Percentiles rank a stretch among this genome's conserved stretches.
phyloP scores from a whole-genome alignment of 1,140 invertebrate species.

The Branchinecta lindahli region DNA sequence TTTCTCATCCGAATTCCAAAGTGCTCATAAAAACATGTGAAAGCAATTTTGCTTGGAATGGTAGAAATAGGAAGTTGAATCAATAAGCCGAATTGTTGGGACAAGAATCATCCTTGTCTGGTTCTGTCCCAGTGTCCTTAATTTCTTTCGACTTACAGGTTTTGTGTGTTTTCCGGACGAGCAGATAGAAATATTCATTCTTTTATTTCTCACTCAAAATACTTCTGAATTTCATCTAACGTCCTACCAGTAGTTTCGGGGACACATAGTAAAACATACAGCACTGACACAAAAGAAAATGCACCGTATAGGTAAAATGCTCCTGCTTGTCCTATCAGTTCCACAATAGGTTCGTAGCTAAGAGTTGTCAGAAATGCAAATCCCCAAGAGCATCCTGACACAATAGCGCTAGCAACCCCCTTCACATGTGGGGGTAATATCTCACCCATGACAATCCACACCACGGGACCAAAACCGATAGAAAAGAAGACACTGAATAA shows the following conservation, averaged over 20 bases:
- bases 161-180: no score
- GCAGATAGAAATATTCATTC: no score
- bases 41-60: no score
- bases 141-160: no score
- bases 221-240: slow-evolving; percentile 47
- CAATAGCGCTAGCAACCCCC: slow-evolving; percentile 53
- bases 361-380: slow-evolving; percentile 63
- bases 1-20: no score
- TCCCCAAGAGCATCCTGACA: slow-evolving; percentile 58
- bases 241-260: slow-evolving; percentile 62
- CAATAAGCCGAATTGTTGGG: no score
- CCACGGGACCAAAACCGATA: slow-evolving; percentile 60
- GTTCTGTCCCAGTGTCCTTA: no score
- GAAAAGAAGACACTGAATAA: slow-evolving; percentile 39
- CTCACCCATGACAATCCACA: slow-evolving; percentile 70
- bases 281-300: slow-evolving; percentile 44
- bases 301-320: slow-evolving; percentile 64
- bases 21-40: no score
- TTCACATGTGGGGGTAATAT: slow-evolving; percentile 61
- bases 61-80: no score
- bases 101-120: no score
- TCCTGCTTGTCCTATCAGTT: slow-evolving; percentile 42
- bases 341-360: slow-evolving; percentile 45
- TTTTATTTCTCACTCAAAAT: background rate
- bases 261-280: slow-evolving; percentile 48